Evolutionary conservation across 1,140 invertebrate genomes (phyloP).

Genomic region (Scaptodrosophila lebanonensis): DNA sequence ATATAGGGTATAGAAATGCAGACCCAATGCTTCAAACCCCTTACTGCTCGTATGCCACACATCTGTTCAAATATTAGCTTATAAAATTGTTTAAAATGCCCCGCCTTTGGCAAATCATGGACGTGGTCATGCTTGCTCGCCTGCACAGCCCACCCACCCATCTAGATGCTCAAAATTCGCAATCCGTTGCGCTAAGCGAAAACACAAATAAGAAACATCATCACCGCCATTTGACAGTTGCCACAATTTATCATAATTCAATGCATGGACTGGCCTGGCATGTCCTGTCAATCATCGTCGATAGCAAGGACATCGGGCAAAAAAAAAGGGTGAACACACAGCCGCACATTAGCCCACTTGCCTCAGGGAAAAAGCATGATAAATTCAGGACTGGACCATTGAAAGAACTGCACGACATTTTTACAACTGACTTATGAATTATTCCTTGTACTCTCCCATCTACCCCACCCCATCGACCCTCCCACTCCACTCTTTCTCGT

Average conservation of each 20-base stretch:
- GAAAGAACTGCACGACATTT: constrained; percentile 38
- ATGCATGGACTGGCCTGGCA: constrained; percentile 69
- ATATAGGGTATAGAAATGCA: too few species aligned
- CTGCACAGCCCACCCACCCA: not conserved
- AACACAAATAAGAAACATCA: constrained; percentile 35
- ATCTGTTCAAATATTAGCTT: constrained; percentile 72
- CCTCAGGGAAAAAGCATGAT: not conserved
- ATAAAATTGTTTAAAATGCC: constrained; percentile 69
- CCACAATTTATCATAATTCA: constrained; percentile 76
- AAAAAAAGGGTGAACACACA: constrained; percentile 46
- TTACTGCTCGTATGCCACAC: constrained; percentile 27
- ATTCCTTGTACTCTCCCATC: constrained; percentile 47
- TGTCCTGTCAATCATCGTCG: constrained; percentile 64
- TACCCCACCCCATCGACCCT: constrained; percentile 5
- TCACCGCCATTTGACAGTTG: constrained; percentile 64
- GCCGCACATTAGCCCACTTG: constrained; percentile 49
- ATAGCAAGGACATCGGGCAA: constrained; percentile 29
- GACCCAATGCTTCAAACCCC: not conserved
- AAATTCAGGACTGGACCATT: not conserved
- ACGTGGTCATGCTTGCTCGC: constrained; percentile 48
- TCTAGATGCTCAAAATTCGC: too few species aligned
- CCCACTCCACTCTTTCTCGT: constrained; percentile 4
- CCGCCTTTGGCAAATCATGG: constrained; percentile 47
- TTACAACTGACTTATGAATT: constrained; percentile 74
- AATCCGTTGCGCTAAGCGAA: not conserved